These are phyloP conservation scores for Myrmecophaga tridactyla DNA, from an alignment of 2,113 vertebrate genomes.

Conservation along the genomic window DNA sequence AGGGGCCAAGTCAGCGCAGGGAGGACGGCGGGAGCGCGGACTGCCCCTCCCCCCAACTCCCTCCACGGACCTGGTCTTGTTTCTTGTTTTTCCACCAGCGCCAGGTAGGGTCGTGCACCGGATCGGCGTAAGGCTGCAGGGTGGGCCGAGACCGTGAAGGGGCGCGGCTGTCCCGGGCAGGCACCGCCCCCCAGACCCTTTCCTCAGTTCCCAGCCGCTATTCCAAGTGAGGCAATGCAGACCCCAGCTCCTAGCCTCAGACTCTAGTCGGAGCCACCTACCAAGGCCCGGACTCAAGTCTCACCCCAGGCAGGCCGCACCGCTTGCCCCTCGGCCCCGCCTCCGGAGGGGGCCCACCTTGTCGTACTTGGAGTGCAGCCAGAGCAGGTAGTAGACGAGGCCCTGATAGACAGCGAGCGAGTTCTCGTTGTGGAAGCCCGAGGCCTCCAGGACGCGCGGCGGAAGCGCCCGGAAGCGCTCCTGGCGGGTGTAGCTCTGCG, in stretches of 20 bases:
- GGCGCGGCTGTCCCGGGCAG: too few species aligned
- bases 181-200: background rate
- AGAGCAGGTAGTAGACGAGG: constrained; percentile 78
- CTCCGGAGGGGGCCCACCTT: constrained; percentile 59
- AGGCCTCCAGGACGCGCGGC: constrained; percentile 1
- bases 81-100: constrained; percentile 78
- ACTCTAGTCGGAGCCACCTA: background rate
- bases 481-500: constrained; percentile 67
- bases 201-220: background rate
- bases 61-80: constrained; percentile 53
- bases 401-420: constrained; percentile 78
- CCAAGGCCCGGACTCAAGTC: too few species aligned
- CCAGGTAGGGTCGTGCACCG: constrained; percentile 75
- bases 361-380: constrained; percentile 76
- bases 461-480: constrained; percentile 71
- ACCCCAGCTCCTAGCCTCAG: background rate
- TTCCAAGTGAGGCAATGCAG: background rate
- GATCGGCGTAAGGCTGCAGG: constrained; percentile 76
- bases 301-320: accelerated
- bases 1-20: background rate
- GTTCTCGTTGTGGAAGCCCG: constrained; percentile 60
- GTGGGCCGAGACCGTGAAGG: background rate
- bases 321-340: background rate
- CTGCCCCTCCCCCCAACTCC: background rate
- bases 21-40: background rate